A percentile compares a stretch with the other conserved stretches of the same genome.
These are phyloP conservation scores for Podarcis siculus DNA, from an alignment of 2,797 vertebrate genomes.

Conservation along the genomic window DNA sequence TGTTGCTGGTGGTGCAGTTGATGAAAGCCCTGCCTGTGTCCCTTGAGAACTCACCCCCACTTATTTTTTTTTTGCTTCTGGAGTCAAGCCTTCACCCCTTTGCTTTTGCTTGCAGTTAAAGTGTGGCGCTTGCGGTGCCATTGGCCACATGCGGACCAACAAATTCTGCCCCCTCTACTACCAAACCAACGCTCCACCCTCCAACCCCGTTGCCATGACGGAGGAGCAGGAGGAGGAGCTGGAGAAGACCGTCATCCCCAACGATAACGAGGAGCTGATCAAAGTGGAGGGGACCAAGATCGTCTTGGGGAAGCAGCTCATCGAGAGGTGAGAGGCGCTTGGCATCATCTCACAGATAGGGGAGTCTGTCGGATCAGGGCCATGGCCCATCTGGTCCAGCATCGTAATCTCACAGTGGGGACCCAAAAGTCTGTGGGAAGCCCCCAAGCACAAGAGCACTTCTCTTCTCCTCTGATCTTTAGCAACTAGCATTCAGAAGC, in stretches of 20 bases:
- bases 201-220: conserved; percentile 99
- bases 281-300: conserved; percentile 99
- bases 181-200: conserved; percentile 94
- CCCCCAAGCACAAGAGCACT: too few relatives aligned
- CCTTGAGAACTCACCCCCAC: background rate
- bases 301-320: conserved; percentile 96
- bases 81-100: background rate
- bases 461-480: too few relatives aligned
- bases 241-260: conserved; percentile 97
- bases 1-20: background rate
- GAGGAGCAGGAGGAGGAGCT: conserved; percentile 98
- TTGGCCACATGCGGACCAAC: conserved; percentile 99
- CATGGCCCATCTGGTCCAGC: too few relatives aligned
- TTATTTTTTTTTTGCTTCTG: background rate
- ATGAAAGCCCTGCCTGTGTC: background rate
- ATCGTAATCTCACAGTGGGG: too few relatives aligned
- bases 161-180: conserved; percentile 99
- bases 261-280: conserved; percentile 98
- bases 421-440: too few relatives aligned
- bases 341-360: accelerated
- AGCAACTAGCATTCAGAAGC: too few relatives aligned
- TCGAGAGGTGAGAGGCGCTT: conserved; percentile 87
- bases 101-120: conserved; percentile 84
- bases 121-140: conserved; percentile 97
- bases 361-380: background rate